phyloP scores from a whole-genome alignment of 2,888 invertebrate species.

The Tiliacea citrago region DNA sequence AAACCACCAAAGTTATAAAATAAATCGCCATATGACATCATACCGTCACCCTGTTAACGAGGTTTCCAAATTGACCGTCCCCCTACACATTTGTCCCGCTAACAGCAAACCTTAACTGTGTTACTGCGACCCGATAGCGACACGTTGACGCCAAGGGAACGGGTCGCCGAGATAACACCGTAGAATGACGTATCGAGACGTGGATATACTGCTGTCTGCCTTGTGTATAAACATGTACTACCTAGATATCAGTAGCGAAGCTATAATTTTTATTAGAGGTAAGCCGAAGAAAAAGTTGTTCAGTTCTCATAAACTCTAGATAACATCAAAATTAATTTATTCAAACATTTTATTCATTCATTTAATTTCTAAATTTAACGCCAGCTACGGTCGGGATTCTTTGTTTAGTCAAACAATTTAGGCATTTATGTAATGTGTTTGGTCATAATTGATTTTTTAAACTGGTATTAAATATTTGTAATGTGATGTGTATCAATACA shows the following conservation, averaged over 20 bases:
- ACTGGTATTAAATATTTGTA: too few relatives aligned
- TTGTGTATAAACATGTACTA: background rate
- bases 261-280: too few relatives aligned
- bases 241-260: background rate
- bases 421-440: too few relatives aligned
- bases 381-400: too few relatives aligned
- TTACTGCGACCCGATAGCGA: conserved; percentile 34
- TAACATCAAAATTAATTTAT: too few relatives aligned
- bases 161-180: conserved; percentile 43
- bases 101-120: conserved; percentile 41
- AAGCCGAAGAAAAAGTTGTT: too few relatives aligned
- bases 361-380: too few relatives aligned
- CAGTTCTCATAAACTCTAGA: too few relatives aligned
- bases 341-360: too few relatives aligned
- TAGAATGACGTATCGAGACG: conserved; percentile 54
- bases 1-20: background rate
- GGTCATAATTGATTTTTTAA: too few relatives aligned
- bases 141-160: conserved; percentile 41
- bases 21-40: background rate
- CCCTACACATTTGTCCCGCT: conserved; percentile 40
- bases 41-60: conserved; percentile 11
- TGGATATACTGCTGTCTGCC: conserved; percentile 26
- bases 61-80: conserved; percentile 1
- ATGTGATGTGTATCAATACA: too few relatives aligned
- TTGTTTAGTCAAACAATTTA: too few relatives aligned